These are phyloP conservation scores for Ormyrus thymus DNA, from an alignment of 2,888 invertebrate species.

Conservation along the genomic window DNA sequence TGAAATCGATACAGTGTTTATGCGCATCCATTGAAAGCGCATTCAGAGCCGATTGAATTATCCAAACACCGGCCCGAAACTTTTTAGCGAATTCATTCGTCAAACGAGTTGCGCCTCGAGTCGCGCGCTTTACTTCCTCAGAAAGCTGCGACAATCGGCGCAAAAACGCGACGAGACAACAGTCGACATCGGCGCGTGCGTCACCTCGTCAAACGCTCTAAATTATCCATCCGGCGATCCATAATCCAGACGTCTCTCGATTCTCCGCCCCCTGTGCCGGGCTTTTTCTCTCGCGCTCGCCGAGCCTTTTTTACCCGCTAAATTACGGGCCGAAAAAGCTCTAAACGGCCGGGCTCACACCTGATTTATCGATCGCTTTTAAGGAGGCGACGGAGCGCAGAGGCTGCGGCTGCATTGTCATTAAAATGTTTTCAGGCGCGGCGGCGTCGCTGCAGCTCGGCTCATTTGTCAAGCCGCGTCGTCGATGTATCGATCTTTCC, in stretches of 20 bases:
- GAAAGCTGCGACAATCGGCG: too few species aligned
- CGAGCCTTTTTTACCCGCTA: not conserved
- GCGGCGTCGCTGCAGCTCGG: conserved; percentile 14
- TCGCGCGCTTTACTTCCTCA: too few species aligned
- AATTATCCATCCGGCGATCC: conserved; percentile 28
- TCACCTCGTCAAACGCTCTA: not conserved
- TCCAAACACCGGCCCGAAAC: too few species aligned
- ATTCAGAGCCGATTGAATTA: too few species aligned
- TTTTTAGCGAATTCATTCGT: too few species aligned
- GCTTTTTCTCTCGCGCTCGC: not conserved
- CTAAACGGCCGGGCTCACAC: not conserved
- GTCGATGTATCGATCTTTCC: conserved; percentile 27
- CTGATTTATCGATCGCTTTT: conserved; percentile 38
- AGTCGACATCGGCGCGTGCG: not conserved
- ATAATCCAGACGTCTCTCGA: conserved; percentile 39
- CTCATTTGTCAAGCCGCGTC: conserved; percentile 41
- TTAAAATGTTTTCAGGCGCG: conserved; percentile 40
- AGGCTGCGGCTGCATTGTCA: conserved; percentile 18
- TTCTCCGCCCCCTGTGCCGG: not conserved
- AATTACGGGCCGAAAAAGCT: conserved; percentile 22
- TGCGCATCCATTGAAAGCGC: too few species aligned
- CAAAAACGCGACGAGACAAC: not conserved
- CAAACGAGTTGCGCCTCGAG: too few species aligned
- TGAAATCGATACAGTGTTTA: too few species aligned
- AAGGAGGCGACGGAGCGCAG: not conserved